Evolutionary conservation across 2,888 invertebrate species (phyloP), one percentile per base, ranked within the genome.

Genomic region (Antheraea assamensis): DNA sequence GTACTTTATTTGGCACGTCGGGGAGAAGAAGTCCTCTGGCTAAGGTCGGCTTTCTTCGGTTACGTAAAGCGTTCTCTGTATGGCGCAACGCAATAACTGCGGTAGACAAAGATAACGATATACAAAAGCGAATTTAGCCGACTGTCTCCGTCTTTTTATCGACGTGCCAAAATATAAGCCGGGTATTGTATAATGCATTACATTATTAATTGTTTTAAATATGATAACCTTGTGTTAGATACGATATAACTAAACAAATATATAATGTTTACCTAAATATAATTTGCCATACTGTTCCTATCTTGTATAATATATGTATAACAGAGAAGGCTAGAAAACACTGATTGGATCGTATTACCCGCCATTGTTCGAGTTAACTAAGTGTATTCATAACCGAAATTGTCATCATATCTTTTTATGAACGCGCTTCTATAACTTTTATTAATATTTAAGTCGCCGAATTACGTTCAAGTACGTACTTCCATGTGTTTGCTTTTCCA

Each of bases 321-420:
- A 64, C 17, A 27, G 15, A 64, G 30, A 64, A 15, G 61, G 27
- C n/a, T n/a, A 72, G 58, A 42, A 31, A 72, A 61, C 27, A 42
- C 61, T 24, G 72, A 61, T 42, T 58, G 42, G 31, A 15, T 42
- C 42, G 58, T 61, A 72, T 72, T 72, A 35, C 35, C 24, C 68
- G 10, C 21, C 49, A 21, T 55, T 61, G 47, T 73, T n/a, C 68
- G 21, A 68, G 68, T 68, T 68, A 68, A 68, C 68, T 35, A 68
- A 31, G 21, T 68, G 35, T 68, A 35, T 68, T 68, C 68, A 35
- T 35, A 35, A 35, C 35, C 71, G 71, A 55, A 55, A 35, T 58
- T 71, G 30, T 71, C 30, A 58, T 52, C 31, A 2, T 35, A 35
- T n/a, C n/a, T 35, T 68, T 31, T 31, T 68, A 73, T 52, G 24